Percentiles rank a stretch among this genome's conserved stretches.
Evolutionary conservation across 2,797 vertebrate genomes (phyloP).

Genomic region (Smutsia temminckii): DNA sequence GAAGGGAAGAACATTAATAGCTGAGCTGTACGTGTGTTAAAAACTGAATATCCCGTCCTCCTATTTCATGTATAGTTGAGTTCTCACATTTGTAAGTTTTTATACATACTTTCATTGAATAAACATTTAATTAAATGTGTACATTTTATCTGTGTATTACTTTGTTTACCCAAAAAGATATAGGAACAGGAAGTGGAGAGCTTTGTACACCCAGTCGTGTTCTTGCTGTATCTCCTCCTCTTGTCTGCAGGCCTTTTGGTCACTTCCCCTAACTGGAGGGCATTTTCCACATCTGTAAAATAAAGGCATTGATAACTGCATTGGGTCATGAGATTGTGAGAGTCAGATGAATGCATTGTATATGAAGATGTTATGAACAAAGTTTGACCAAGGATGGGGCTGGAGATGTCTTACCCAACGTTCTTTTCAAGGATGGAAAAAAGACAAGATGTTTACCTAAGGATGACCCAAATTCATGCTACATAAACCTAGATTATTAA

Average conservation of each 20-base stretch:
- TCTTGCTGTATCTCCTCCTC: rapidly evolving
- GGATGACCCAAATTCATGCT: background rate
- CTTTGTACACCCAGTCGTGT: no score
- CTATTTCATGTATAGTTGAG: conserved; percentile 87
- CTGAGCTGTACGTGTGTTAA: conserved; percentile 83
- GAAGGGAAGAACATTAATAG: conserved; percentile 72
- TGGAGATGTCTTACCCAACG: background rate
- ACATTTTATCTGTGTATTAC: background rate
- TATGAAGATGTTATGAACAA: background rate
- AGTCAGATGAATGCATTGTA: background rate
- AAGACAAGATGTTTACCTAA: background rate
- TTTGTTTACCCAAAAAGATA: background rate
- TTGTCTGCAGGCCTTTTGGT: background rate
- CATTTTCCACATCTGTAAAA: background rate
- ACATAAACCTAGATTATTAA: background rate
- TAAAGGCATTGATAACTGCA: background rate
- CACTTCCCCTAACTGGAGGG: background rate
- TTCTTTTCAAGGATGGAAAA: background rate
- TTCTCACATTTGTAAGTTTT: conserved; percentile 90
- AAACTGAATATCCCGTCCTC: conserved; percentile 80
- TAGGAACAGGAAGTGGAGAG: background rate
- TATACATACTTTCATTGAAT: conserved; percentile 89
- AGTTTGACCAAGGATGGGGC: no score
- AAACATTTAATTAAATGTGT: conserved; percentile 85
- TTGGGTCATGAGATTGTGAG: background rate